phyloP scores from a whole-genome alignment of 2,888 invertebrate genomes.

The Epirrhoe tristata region DNA sequence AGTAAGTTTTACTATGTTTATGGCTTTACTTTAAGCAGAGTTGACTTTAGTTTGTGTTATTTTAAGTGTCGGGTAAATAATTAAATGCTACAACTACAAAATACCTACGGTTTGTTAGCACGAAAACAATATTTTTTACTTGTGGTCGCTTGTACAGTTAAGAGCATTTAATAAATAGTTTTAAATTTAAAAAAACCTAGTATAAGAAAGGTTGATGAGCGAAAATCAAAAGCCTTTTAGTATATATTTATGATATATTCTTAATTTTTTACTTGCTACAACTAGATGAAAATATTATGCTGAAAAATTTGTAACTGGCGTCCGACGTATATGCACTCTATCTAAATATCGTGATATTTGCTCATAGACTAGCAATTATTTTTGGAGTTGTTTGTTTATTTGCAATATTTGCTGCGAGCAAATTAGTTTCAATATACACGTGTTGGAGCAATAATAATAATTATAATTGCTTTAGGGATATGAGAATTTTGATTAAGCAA shows the following conservation, averaged over 20 bases:
- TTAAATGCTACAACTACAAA: neutral
- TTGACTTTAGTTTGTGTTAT: conserved; percentile 16
- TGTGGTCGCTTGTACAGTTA: neutral
- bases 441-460: neutral
- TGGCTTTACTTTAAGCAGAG: conserved; percentile 14
- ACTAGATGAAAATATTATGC: too few relatives aligned
- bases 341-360: neutral
- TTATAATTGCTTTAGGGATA: neutral
- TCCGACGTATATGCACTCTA: neutral
- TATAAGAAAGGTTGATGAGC: too few relatives aligned
- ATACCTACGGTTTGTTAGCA: neutral
- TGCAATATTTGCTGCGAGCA: neutral
- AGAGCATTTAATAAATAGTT: neutral
- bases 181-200: neutral
- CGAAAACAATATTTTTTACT: neutral
- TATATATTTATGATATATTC: too few relatives aligned
- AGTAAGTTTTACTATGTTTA: conserved; percentile 27
- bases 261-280: too few relatives aligned
- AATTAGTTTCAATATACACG: neutral
- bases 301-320: too few relatives aligned
- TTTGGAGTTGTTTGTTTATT: conserved; percentile 4
- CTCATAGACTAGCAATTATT: conserved; percentile 5
- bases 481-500: neutral
- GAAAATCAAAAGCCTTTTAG: too few relatives aligned
- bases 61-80: conserved; percentile 5